A percentile compares a stretch with the other conserved stretches of the same genome.
phyloP scores from a whole-genome alignment of 2,113 vertebrate species.

The Mustela lutreola region DNA sequence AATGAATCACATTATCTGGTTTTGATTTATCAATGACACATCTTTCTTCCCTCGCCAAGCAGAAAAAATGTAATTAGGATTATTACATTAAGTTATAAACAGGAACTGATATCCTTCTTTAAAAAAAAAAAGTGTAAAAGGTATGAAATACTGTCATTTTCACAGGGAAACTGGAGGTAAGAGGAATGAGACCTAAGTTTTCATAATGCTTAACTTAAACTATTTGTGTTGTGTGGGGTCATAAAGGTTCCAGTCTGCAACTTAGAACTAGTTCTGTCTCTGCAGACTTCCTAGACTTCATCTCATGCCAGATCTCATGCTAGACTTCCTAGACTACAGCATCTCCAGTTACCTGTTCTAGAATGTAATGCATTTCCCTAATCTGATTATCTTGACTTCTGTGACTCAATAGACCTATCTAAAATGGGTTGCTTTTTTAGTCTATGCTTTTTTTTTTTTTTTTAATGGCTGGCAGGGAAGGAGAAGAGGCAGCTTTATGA shows the following conservation, averaged over 20 bases:
- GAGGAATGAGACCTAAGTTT: background rate
- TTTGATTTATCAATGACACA: constrained; percentile 35
- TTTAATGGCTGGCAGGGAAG: rapidly evolving
- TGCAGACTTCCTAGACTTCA: background rate
- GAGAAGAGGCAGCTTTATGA: background rate
- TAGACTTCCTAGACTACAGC: background rate
- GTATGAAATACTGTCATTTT: constrained; percentile 21
- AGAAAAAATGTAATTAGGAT: constrained; percentile 9
- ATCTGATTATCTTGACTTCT: background rate
- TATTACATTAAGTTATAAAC: constrained; percentile 53
- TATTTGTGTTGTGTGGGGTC: background rate
- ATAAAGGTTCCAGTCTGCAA: background rate
- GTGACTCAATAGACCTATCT: background rate
- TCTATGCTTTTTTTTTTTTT: background rate
- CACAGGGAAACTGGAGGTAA: background rate
- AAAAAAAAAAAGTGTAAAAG: constrained; percentile 1
- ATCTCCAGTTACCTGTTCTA: background rate
- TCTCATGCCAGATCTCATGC: too few species aligned
- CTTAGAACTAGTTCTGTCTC: background rate
- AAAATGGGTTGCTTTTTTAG: background rate
- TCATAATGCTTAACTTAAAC: background rate
- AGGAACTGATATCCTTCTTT: background rate
- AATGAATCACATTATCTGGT: background rate
- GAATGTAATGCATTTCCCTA: constrained; percentile 25
- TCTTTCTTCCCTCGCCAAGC: background rate